Percentiles rank a stretch among this genome's conserved stretches.
These are phyloP conservation scores for Diorhabda carinulata DNA, from an alignment of 1,140 invertebrate genomes.

Conservation along the genomic window DNA sequence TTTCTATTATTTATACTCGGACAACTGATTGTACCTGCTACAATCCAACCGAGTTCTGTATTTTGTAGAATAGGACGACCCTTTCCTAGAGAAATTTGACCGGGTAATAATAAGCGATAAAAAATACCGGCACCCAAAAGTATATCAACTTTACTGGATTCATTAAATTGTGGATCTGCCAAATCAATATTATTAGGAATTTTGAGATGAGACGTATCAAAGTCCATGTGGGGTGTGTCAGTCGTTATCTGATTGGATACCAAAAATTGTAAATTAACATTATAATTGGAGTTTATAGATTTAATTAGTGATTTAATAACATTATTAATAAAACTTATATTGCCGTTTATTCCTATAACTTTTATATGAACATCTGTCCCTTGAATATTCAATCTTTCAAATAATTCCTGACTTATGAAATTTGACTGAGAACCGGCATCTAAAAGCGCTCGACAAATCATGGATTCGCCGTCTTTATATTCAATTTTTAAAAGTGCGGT, in stretches of 20 bases:
- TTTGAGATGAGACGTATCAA: conserved; percentile 8
- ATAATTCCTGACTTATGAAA: conserved; percentile 15
- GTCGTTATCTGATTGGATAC: no score
- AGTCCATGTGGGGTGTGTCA: no score
- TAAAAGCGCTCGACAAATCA: conserved; percentile 16
- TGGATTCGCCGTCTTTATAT: not conserved
- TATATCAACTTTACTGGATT: conserved; percentile 16
- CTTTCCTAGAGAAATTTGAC: conserved; percentile 12
- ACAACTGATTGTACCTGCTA: not conserved
- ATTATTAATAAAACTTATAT: not conserved
- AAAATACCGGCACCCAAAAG: conserved; percentile 18
- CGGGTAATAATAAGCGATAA: conserved; percentile 11
- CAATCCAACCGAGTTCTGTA: conserved; percentile 19
- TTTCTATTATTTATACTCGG: not conserved
- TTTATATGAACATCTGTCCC: conserved; percentile 5
- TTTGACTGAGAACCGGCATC: conserved; percentile 15
- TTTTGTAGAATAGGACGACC: conserved; percentile 20
- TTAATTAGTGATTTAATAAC: conserved; percentile 10
- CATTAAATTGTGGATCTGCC: conserved; percentile 19
- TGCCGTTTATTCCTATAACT: conserved; percentile 3
- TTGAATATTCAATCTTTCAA: conserved; percentile 6
- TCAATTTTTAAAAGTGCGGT: conserved; percentile 11
- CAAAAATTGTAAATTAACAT: conserved; percentile 27
- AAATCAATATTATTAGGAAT: conserved; percentile 12
- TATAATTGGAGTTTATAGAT: conserved; percentile 20